These are phyloP conservation scores for Aethina tumida DNA, from an alignment of 1,140 invertebrate genomes.

Conservation along the genomic window DNA sequence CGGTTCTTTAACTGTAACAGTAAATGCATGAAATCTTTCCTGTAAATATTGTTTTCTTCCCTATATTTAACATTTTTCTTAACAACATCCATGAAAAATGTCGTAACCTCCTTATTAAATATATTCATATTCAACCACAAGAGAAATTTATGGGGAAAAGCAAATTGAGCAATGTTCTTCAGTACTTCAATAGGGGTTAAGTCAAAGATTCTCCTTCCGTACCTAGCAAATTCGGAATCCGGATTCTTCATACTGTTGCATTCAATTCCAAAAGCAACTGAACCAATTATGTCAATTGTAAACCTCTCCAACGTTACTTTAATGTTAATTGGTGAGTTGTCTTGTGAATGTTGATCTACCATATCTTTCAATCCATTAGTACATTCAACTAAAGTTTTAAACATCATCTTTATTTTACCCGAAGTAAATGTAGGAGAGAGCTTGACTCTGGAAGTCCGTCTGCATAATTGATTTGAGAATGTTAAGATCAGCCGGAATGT, in stretches of 20 bases:
- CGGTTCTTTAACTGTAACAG: too few species aligned
- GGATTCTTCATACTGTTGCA: slow-evolving; percentile 38
- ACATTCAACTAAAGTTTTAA: slow-evolving; percentile 6
- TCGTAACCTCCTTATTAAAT: too few species aligned
- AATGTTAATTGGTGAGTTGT: slow-evolving; percentile 5
- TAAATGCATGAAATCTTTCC: too few species aligned
- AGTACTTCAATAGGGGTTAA: too few species aligned
- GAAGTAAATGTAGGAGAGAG: slow-evolving; percentile 39
- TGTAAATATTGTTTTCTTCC: not conserved
- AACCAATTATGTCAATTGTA: slow-evolving; percentile 38
- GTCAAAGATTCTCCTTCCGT: slow-evolving; percentile 31
- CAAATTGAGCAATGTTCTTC: too few species aligned
- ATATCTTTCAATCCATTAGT: not conserved
- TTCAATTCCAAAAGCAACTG: slow-evolving; percentile 41
- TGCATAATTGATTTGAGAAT: too few species aligned
- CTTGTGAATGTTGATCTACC: slow-evolving; percentile 2
- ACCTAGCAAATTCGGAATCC: slow-evolving; percentile 35
- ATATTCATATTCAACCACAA: too few species aligned
- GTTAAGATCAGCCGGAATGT: too few species aligned
- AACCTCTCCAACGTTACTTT: slow-evolving; percentile 7
- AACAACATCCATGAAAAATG: too few species aligned
- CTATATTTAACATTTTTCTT: too few species aligned
- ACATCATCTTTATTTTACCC: slow-evolving; percentile 38
- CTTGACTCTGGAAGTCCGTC: too few species aligned
- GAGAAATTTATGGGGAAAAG: too few species aligned